Evolutionary conservation across 92 coral and sea anemone genomes (phyloP), one percentile per base, ranked within the genome.

Genomic region (Anthopleura xanthogrammica): DNA sequence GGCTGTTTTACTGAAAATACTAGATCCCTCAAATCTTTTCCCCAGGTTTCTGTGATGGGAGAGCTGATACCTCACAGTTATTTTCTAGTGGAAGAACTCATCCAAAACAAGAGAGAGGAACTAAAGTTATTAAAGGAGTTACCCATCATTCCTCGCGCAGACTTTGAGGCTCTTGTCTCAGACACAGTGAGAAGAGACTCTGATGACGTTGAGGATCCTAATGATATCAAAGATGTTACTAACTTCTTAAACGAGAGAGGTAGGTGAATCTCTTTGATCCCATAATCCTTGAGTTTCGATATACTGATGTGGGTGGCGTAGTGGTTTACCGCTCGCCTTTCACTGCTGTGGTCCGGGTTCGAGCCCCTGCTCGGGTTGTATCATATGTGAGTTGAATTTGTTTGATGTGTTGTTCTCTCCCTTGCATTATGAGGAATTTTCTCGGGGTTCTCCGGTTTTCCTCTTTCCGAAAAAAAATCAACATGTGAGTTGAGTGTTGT

Each of bases 161-260:
- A 92, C 55, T 96, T 81, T 54, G 98, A 92, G 79, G 92, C 93
- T 6, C 85, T 96, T 70, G 99, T 96, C 4, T 80, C 89, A 68
- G 98, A 96, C 76, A 96, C 93, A 19, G 86, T 93, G 13, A 85
- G 82, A 74, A 87, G 76, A 66, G 94, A 95, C 76, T 11, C 83
- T 4, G 60, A 72, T 16, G 99, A 96, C 52, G 89, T 94, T 7
- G 95, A 92, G 82, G 99, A 96, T 68, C 90, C 95, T 0, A 80
- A 85, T 58, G 99, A 96, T 58, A 75, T 94, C 66, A 90, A 77
- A 41, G 99, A 94, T 23, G 95, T 95, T 54, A 96, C 99, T 12
- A 77, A 86, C 68, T 96, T 96, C 76, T 79, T 96, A 56, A 95
- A 95, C 81, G 99, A 96, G 83, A 83, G 99, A 89, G 99, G 99